Conservation (phyloP, 2,888 invertebrate genomes). For the Cataglyphis cursor region DNA sequence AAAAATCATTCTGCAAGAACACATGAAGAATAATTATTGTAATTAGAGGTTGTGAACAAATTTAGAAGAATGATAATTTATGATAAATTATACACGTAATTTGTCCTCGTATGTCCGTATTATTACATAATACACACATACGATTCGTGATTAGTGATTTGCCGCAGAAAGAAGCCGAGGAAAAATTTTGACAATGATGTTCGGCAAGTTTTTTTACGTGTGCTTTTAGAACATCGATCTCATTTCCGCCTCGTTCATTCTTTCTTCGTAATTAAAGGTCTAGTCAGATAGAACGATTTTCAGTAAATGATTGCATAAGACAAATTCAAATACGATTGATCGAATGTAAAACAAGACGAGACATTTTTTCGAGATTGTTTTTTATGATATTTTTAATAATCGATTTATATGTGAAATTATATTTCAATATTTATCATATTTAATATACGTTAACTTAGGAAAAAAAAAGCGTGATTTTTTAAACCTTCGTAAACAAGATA, state of each 20-base stretch:
- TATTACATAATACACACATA: conserved; percentile 33
- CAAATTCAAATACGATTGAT: not conserved
- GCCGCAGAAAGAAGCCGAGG: conserved; percentile 17
- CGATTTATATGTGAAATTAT: conserved; percentile 11
- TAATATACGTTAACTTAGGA: not conserved
- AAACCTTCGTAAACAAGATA: conserved; percentile 4
- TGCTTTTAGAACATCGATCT: not conserved
- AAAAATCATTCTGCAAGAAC: conserved; percentile 40
- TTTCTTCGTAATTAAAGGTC: not conserved
- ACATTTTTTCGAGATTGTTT: not conserved
- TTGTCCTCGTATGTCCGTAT: conserved; percentile 40
- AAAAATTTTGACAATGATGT: conserved; percentile 13
- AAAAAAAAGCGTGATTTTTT: conserved; percentile 3
- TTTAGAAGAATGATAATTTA: conserved; percentile 44
- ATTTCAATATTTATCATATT: conserved; percentile 26
- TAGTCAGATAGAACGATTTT: not conserved
- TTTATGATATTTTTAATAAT: not conserved
- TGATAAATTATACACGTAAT: conserved; percentile 42
- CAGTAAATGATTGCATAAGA: not conserved
- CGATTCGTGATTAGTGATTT: conserved; percentile 20
- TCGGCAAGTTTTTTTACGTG: not conserved
- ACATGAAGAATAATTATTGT: conserved; percentile 57
- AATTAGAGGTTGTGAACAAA: conserved; percentile 47
- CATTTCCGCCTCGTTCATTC: not conserved
- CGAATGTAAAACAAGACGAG: not conserved